phyloP scores from a whole-genome alignment of 1,140 invertebrate species.

The Batillaria attramentaria region DNA sequence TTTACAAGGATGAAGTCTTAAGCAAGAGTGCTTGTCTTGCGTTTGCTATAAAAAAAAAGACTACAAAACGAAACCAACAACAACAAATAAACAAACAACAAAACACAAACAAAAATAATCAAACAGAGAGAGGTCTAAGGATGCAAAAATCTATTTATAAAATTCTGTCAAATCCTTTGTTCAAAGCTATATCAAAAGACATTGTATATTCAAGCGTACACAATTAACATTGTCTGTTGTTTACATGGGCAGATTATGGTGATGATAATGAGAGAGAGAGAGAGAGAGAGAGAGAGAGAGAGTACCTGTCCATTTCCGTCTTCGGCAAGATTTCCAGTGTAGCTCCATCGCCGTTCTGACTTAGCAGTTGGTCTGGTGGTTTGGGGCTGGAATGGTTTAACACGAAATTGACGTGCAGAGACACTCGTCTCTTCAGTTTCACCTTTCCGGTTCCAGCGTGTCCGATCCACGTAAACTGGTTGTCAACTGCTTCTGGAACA shows the following conservation, averaged over 20 bases:
- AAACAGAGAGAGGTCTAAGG: no score
- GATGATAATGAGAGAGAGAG: no score
- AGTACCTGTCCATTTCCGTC: constrained; percentile 38
- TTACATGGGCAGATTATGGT: no score
- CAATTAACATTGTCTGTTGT: no score
- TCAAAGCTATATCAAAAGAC: no score
- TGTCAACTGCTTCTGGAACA: constrained; percentile 4
- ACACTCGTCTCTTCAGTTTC: neutral
- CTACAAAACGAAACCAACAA: neutral
- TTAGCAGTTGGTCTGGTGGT: constrained; percentile 17
- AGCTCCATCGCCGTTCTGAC: neutral
- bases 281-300: no score
- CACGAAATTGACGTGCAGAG: constrained; percentile 6
- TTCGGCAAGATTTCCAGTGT: constrained; percentile 31
- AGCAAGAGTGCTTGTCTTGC: neutral
- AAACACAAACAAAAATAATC: no score
- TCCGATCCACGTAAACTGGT: constrained; percentile 18
- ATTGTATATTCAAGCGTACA: no score
- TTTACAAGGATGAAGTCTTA: neutral
- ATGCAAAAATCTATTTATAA: neutral
- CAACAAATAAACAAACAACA: no score
- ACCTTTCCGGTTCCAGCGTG: constrained; percentile 6
- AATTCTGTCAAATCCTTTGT: no score
- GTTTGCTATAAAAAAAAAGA: no score
- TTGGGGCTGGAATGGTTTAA: neutral